Conservation (phyloP, 1,140 invertebrate genomes). For the Rhyacophila brunnea region DNA sequence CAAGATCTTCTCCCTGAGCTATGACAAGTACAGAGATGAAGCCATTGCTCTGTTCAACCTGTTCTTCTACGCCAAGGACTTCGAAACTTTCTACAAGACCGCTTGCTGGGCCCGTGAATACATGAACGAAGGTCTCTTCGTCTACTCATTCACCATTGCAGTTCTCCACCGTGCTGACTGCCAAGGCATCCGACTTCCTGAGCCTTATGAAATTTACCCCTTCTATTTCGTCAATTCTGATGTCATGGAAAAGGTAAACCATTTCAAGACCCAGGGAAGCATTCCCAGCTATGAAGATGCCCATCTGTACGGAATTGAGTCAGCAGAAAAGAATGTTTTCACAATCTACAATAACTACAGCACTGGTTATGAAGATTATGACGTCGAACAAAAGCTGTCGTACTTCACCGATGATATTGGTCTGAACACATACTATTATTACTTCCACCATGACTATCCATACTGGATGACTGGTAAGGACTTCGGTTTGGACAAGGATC, state of each 20-base stretch:
- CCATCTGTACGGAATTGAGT: slow-evolving; percentile 45
- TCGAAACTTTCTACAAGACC: slow-evolving; percentile 62
- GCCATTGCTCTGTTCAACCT: slow-evolving; percentile 49
- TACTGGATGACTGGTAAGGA: slow-evolving; percentile 62
- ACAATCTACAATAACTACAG: slow-evolving; percentile 57
- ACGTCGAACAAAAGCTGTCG: slow-evolving; percentile 58
- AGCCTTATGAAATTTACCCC: slow-evolving; percentile 64
- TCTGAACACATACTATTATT: slow-evolving; percentile 64
- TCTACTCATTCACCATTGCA: slow-evolving; percentile 59
- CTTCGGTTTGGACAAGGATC: slow-evolving; percentile 56
- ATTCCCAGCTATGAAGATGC: slow-evolving; percentile 37
- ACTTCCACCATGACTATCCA: slow-evolving; percentile 65
- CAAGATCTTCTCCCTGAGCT: slow-evolving; percentile 55
- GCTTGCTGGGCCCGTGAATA: slow-evolving; percentile 58
- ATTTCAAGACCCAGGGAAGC: slow-evolving; percentile 57
- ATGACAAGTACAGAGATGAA: slow-evolving; percentile 49
- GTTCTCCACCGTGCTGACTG: slow-evolving; percentile 60
- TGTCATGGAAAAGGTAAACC: slow-evolving; percentile 56
- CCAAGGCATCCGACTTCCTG: slow-evolving; percentile 57
- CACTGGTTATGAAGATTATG: slow-evolving; percentile 53
- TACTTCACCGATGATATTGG: slow-evolving; percentile 75
- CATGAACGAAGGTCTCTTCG: slow-evolving; percentile 62
- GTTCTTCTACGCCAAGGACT: slow-evolving; percentile 59
- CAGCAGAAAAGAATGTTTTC: slow-evolving; percentile 41
- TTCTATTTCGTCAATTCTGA: slow-evolving; percentile 60